A percentile compares a stretch with the other conserved stretches of the same genome.
Evolutionary conservation across 2,113 vertebrate genomes (phyloP).

Genomic region (Merops nubicus): DNA sequence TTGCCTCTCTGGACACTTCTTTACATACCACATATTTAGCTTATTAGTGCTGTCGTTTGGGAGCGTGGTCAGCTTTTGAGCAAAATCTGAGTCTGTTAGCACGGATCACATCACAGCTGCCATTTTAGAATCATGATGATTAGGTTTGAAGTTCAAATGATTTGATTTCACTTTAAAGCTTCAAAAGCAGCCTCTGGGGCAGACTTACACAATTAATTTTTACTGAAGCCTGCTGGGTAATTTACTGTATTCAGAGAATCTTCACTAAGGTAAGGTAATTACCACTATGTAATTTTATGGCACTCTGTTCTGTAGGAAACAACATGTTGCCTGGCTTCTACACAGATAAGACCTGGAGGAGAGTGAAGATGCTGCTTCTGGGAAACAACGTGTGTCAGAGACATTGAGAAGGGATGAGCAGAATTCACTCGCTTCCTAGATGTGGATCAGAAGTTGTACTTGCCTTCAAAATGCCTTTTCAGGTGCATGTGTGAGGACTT

Average conservation of each 20-base stretch:
- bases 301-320: background rate
- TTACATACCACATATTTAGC: constrained; percentile 65
- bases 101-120: background rate
- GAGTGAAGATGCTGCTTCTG: background rate
- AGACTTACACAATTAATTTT: constrained; percentile 57
- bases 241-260: constrained; percentile 20
- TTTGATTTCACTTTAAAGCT: constrained; percentile 55
- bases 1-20: constrained; percentile 56
- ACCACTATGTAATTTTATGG: constrained; percentile 17
- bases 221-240: constrained; percentile 57
- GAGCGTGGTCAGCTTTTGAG: constrained; percentile 57
- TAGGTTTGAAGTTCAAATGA: constrained; percentile 56
- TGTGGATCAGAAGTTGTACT: background rate
- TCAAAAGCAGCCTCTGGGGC: constrained; percentile 35
- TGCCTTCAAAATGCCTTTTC: background rate
- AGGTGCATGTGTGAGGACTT: accelerated
- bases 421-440: background rate
- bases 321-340: background rate
- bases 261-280: constrained; percentile 29
- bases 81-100: constrained; percentile 12
- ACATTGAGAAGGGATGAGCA: background rate
- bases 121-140: constrained; percentile 36
- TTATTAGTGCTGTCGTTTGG: constrained; percentile 56
- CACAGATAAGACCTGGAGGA: background rate
- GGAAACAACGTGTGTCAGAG: background rate